Evolutionary conservation across 2,797 vertebrate genomes (phyloP).

Genomic region (Tapirus indicus): DNA sequence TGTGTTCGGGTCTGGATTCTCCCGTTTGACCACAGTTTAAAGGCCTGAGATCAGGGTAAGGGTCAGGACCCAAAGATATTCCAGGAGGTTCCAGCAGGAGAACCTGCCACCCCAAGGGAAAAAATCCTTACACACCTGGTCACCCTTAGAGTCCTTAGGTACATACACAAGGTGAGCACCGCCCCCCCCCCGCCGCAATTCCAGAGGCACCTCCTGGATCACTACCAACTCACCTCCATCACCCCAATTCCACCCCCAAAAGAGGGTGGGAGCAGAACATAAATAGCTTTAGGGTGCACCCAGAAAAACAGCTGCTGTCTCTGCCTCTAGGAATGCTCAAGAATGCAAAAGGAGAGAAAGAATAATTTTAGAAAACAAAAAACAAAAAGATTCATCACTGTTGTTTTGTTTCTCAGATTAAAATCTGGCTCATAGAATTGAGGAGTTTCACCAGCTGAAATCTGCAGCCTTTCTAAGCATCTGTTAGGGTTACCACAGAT

Average conservation of each 20-base stretch:
- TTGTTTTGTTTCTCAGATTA: not conserved
- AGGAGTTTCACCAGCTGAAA: not conserved
- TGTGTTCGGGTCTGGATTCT: not conserved
- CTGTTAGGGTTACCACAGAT: not conserved
- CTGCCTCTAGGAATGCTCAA: not conserved
- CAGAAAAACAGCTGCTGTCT: not conserved
- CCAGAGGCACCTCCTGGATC: not conserved
- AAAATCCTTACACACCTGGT: not conserved
- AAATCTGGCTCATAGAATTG: not conserved
- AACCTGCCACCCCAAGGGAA: not conserved
- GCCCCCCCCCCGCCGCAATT: not conserved
- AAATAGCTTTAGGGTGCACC: not conserved
- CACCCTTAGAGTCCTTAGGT: not conserved
- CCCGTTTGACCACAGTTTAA: not conserved
- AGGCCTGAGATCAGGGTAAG: not conserved
- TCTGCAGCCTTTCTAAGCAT: not conserved
- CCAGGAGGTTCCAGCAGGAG: not conserved
- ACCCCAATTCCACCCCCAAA: not conserved
- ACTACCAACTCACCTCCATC: not conserved
- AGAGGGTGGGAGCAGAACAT: not conserved
- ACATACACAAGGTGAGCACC: not conserved
- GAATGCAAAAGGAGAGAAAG: slow-evolving; percentile 26
- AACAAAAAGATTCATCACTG: not conserved
- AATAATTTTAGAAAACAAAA: not conserved
- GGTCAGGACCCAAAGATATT: not conserved